These are phyloP conservation scores for Dolichoris vasculosae DNA, from an alignment of 1,140 invertebrate genomes.

Conservation along the genomic window DNA sequence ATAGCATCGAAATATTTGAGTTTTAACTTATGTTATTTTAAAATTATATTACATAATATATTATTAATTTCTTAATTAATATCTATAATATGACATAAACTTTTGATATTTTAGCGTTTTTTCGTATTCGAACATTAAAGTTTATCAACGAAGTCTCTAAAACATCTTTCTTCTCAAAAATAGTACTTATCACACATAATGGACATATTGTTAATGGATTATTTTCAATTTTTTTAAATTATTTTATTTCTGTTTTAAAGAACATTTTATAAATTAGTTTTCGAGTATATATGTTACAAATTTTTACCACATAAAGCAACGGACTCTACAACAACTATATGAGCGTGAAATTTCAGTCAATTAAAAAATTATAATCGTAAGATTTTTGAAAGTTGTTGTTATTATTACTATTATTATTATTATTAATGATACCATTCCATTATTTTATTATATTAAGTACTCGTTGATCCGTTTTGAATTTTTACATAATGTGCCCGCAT, in stretches of 20 bases:
- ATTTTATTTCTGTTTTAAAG: constrained; percentile 12
- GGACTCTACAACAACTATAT: not conserved
- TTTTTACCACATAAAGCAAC: constrained; percentile 34
- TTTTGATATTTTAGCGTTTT: constrained; percentile 12
- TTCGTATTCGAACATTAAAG: not conserved
- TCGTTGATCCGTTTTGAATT: constrained; percentile 40
- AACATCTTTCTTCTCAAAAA: constrained; percentile 24
- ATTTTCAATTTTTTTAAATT: constrained; percentile 7
- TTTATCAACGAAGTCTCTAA: not conserved
- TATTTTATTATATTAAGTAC: constrained; percentile 49
- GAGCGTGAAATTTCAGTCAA: constrained; percentile 11
- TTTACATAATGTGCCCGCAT: constrained; percentile 1
- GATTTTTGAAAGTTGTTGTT: not conserved
- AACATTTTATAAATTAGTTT: constrained; percentile 38
- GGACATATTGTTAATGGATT: not conserved
- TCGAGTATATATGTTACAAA: constrained; percentile 4
- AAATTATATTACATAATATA: constrained; percentile 9
- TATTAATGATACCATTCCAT: too few relatives aligned
- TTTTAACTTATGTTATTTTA: not conserved
- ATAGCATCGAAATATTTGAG: not conserved
- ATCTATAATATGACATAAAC: constrained; percentile 33
- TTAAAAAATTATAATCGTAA: constrained; percentile 16
- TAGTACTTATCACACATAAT: constrained; percentile 30
- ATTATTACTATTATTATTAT: not conserved
- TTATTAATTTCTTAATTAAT: constrained; percentile 21